phyloP scores from a whole-genome alignment of 2,113 vertebrate species.

The Muntiacus muntjak region DNA sequence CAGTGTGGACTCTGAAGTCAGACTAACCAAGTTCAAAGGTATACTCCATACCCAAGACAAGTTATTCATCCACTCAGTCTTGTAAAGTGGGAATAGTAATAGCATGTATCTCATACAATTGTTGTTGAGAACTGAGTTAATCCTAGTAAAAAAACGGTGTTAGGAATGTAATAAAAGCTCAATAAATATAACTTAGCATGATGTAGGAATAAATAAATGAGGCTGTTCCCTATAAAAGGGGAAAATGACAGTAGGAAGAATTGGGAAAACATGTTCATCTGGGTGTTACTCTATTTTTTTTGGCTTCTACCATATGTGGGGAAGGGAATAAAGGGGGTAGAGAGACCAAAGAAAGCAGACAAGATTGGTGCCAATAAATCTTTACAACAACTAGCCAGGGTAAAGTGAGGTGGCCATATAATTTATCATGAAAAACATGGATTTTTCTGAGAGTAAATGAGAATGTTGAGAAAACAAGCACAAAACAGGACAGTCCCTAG shows the following conservation, averaged over 20 bases:
- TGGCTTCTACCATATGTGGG: neutral
- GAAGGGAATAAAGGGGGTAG: neutral
- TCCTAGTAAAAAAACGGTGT: neutral
- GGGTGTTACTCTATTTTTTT: neutral
- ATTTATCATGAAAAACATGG: neutral
- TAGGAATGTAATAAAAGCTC: neutral
- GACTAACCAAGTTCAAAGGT: neutral
- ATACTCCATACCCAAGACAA: neutral
- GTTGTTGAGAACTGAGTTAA: neutral
- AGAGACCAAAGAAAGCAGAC: neutral
- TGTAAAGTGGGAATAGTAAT: neutral
- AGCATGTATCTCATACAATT: neutral
- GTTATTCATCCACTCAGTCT: neutral
- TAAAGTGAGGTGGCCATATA: neutral
- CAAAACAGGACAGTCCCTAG: neutral
- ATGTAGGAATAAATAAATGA: neutral
- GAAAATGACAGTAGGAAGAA: neutral
- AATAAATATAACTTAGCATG: neutral
- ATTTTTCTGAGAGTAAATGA: neutral
- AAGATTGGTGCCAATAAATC: neutral
- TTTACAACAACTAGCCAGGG: neutral
- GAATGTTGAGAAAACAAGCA: neutral
- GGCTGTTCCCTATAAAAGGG: neutral
- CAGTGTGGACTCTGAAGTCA: neutral
- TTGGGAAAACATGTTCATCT: neutral